Conservation (phyloP, 1,140 invertebrate species). For the Procambarus virginalis region DNA sequence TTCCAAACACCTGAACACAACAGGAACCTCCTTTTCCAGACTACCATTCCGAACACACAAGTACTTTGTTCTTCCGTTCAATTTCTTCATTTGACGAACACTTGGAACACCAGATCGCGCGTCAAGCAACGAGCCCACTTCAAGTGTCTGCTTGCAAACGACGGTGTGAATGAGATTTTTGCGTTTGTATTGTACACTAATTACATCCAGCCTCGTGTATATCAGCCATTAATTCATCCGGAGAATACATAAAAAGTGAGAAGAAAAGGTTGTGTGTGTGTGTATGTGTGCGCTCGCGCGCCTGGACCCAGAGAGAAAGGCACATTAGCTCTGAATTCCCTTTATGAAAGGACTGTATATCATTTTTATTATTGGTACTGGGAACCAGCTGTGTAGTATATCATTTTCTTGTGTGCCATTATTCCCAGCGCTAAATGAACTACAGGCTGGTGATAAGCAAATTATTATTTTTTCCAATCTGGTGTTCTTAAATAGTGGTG, state of each 20-base stretch:
- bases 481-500: neutral
- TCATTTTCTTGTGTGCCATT: neutral
- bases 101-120: neutral
- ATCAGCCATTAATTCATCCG: neutral
- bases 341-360: conserved; percentile 3
- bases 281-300: no score
- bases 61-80: no score
- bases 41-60: no score
- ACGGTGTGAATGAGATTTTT: neutral
- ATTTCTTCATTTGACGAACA: no score
- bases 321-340: neutral
- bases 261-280: no score
- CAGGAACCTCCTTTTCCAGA: no score
- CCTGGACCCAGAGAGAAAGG: neutral
- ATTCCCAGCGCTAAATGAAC: neutral
- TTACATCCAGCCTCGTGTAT: neutral
- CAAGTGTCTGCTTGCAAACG: neutral
- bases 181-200: neutral
- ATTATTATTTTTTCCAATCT: neutral
- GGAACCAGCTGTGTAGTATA: neutral
- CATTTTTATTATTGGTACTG: neutral
- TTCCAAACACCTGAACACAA: no score
- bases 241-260: neutral
- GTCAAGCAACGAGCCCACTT: neutral
- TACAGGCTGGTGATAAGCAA: neutral